Percentiles rank a stretch among this genome's conserved stretches.
Conservation (phyloP, 2,797 vertebrate genomes). For the Anguilla pacifica region DNA sequence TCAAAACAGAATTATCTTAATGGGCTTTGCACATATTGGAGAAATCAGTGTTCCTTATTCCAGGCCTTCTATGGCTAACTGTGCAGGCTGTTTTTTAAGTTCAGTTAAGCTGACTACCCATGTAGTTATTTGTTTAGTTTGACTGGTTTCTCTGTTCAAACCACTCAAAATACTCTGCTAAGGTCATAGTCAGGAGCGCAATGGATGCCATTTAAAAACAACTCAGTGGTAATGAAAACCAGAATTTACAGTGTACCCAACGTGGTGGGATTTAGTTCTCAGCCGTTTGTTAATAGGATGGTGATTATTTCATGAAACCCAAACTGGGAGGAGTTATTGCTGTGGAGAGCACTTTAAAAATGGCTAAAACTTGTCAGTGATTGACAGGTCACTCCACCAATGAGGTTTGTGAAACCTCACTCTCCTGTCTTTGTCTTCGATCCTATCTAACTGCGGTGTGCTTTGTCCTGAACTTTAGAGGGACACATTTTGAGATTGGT, state of each 20-base stretch:
- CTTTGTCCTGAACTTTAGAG: not conserved
- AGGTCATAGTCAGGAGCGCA: not conserved
- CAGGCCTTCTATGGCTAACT: not conserved
- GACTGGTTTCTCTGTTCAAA: not conserved
- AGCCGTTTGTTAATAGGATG: too few relatives aligned
- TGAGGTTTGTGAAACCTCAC: not conserved
- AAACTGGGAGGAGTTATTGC: not conserved
- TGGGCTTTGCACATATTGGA: not conserved
- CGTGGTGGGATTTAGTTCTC: not conserved
- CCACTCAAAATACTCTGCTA: too few relatives aligned
- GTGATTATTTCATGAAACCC: too few relatives aligned
- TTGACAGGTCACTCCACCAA: not conserved
- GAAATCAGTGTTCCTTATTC: not conserved
- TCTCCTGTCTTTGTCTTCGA: not conserved
- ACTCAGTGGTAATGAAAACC: not conserved
- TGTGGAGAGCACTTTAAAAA: not conserved
- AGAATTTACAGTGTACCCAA: not conserved
- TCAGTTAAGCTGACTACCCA: not conserved
- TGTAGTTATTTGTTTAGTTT: not conserved
- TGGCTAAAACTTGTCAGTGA: not conserved
- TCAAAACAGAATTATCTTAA: too few relatives aligned
- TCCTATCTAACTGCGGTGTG: not conserved
- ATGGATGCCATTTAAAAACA: not conserved
- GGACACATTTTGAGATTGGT: not conserved
- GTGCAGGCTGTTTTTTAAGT: not conserved